Conservation (phyloP, 2,113 vertebrate genomes). For the Bubo blakistoni region DNA sequence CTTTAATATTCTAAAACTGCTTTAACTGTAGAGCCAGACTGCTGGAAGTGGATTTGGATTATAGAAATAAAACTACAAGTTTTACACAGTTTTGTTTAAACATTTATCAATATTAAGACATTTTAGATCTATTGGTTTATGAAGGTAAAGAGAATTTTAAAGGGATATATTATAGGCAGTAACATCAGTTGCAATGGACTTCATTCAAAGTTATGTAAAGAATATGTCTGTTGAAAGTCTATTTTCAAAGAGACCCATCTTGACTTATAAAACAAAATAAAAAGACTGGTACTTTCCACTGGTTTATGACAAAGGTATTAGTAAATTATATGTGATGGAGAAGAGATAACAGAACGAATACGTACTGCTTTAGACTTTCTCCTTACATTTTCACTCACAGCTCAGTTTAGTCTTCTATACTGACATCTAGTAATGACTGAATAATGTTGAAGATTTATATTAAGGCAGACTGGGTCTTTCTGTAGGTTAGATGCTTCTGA, state of each 20-base stretch:
- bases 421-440: neutral
- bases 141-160: conserved; percentile 1
- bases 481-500: neutral
- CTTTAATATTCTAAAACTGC: neutral
- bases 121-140: neutral
- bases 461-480: neutral
- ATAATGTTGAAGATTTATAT: neutral
- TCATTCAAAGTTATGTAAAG: neutral
- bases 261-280: neutral
- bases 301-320: neutral
- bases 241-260: neutral
- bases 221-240: neutral
- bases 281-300: neutral
- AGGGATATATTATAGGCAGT: neutral
- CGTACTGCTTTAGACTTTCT: neutral
- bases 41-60: neutral
- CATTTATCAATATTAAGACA: neutral
- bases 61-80: neutral
- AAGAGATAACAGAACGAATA: neutral
- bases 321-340: neutral
- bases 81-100: neutral
- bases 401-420: neutral
- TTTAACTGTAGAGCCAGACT: neutral
- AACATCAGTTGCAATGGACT: neutral
- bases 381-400: neutral